These are phyloP conservation scores for Cyclina sinensis DNA, from an alignment of 1,140 invertebrate species.

Conservation along the genomic window DNA sequence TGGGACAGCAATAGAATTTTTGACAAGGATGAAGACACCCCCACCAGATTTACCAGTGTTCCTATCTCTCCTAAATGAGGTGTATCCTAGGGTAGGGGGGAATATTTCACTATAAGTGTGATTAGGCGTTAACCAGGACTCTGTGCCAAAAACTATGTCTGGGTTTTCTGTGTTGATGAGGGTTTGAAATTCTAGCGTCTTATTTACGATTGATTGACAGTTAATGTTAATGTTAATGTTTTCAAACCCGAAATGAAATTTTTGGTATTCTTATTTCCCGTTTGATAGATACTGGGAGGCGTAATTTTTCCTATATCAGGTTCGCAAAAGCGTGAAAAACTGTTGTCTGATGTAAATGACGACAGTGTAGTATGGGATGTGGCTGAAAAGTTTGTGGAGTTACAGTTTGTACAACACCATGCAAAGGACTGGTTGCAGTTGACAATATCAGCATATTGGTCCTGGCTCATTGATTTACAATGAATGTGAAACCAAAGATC, in stretches of 20 bases:
- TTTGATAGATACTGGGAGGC: neutral
- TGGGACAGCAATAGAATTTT: slow-evolving; percentile 12
- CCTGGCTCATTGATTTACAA: neutral
- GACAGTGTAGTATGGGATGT: neutral
- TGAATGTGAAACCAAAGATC: neutral
- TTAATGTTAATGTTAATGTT: slow-evolving; percentile 2
- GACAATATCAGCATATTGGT: neutral
- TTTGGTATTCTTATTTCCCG: neutral
- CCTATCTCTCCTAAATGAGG: neutral
- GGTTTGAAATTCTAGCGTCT: neutral
- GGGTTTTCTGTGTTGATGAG: no score
- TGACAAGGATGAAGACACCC: slow-evolving; percentile 13
- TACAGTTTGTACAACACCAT: no score
- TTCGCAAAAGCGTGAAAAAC: no score
- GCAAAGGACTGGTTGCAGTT: no score
- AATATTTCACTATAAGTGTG: neutral
- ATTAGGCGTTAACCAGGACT: neutral
- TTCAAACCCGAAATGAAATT: neutral
- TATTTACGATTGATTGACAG: neutral
- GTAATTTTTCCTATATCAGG: no score
- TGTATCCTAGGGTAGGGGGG: neutral
- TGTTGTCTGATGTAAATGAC: slow-evolving; percentile 1
- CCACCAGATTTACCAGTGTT: neutral
- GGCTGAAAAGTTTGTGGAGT: neutral
- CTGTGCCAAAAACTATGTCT: neutral